Conservation (phyloP, 2,113 vertebrate species). For the Sphaerodactylus townsendi region DNA sequence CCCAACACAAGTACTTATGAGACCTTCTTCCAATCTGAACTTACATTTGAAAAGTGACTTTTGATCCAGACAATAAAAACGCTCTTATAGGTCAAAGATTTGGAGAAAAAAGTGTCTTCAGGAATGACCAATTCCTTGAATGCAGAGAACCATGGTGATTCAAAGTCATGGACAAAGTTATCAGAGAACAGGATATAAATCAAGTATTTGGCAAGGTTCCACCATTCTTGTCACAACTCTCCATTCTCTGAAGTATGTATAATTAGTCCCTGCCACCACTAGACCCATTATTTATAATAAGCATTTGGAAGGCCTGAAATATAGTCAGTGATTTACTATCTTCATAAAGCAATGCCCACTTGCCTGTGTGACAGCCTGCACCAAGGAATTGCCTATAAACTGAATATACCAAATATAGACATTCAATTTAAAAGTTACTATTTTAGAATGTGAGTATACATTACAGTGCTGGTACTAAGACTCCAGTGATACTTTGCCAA, state of each 20-base stretch:
- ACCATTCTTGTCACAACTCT: constrained; percentile 8
- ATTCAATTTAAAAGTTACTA: too few species aligned
- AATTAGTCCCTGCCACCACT: constrained; percentile 13
- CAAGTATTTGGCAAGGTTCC: constrained; percentile 18
- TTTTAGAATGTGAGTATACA: background rate
- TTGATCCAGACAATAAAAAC: background rate
- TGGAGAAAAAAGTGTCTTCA: background rate
- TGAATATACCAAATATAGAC: background rate
- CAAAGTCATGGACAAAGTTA: constrained; percentile 24
- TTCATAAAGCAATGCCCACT: background rate
- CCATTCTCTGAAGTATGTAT: constrained; percentile 4
- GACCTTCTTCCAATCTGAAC: background rate
- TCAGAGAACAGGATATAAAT: constrained; percentile 17
- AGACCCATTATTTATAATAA: constrained; percentile 3
- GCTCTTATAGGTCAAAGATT: background rate
- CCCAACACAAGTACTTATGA: background rate
- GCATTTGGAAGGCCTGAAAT: background rate
- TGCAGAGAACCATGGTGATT: background rate
- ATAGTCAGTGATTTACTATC: background rate
- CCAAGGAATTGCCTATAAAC: background rate
- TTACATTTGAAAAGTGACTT: background rate
- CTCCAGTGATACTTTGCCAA: background rate
- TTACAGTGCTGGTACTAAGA: background rate
- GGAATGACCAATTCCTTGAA: background rate
- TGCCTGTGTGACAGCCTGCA: background rate